A percentile compares a stretch with the other conserved stretches of the same genome.
Evolutionary conservation across 92 coral and sea anemone genomes (phyloP).

Genomic region (Heliopora coerulea): DNA sequence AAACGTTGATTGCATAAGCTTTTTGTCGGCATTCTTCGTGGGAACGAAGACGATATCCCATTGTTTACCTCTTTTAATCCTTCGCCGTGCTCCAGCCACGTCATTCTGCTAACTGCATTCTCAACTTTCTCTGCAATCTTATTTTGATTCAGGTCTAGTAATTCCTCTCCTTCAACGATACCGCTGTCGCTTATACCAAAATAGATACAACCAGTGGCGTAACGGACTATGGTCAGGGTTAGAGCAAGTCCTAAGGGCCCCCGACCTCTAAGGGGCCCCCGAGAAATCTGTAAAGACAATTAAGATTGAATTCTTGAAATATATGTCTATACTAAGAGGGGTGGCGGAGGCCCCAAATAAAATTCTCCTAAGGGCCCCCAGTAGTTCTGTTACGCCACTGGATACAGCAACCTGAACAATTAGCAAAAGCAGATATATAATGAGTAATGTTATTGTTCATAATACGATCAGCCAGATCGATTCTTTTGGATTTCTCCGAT

Average conservation of each 20-base stretch:
- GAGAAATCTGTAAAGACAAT: no score
- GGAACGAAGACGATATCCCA: conserved; percentile 51
- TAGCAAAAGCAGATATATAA: conserved; percentile 41
- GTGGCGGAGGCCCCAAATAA: no score
- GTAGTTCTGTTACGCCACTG: no score
- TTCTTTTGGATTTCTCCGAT: conserved; percentile 2
- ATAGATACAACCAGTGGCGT: conserved; percentile 46
- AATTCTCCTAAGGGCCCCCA: no score
- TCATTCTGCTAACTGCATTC: conserved; percentile 28
- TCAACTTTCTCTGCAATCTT: neutral
- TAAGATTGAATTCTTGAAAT: no score
- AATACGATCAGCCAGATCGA: conserved; percentile 22
- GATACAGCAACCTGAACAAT: no score
- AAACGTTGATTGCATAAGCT: conserved; percentile 2
- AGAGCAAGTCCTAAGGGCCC: no score
- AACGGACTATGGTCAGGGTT: no score
- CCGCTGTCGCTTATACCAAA: conserved; percentile 44
- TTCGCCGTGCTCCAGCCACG: conserved; percentile 41
- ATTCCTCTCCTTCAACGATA: conserved; percentile 27
- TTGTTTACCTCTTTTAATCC: conserved; percentile 20
- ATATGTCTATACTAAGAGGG: no score
- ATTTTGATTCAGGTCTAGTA: conserved; percentile 19
- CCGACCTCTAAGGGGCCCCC: no score
- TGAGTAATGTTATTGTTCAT: conserved; percentile 16
- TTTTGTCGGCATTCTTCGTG: conserved; percentile 18